Evolutionary conservation across 1,140 invertebrate species (phyloP), one percentile per base, ranked within the genome.

Genomic region (Drosophila sulfurigaster): DNA sequence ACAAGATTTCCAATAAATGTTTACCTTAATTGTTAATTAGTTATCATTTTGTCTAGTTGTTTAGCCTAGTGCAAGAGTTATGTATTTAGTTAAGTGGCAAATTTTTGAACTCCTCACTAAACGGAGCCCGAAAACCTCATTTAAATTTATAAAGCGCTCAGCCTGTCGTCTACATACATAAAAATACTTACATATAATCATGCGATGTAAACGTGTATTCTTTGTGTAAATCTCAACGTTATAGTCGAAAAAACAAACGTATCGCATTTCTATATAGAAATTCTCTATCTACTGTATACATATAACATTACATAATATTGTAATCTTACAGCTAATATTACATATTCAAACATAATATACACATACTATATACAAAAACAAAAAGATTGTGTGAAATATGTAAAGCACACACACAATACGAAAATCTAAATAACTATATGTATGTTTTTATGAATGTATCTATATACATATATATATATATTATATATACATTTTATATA

Each of bases 11-110:
- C 85, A 89, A 89, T 89, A 89, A 89, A 89, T 75, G 85, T 89
- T 89, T 89, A 89, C 85, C 86, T 85, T 89, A 89, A 81, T 89
- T 89, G 85, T 89, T 89, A 89, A 89, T 88, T 89, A 89, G 85
- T 89, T 89, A 89, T 87, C 83, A 87, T 89, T 88, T 88, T 88
- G 78, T 89, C 78, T 89, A 89, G 85, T 89, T 88, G 66, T 79
- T 81, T 88, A 88, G 85, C 78, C 68, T 88, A 88, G 81, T 83
- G 85, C 85, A 88, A 88, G 79, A 88, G 85, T 88, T 88, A 88
- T 89, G 81, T 89, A 88, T 85, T 89, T 88, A 87, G 83, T 88
- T 88, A 87, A 86, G 82, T 75, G 82, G 75, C 79, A 87, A 87
- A 58, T 82, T 78, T 79, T 51, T 51, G 52, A 45, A 74, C 41